Evolutionary conservation across 2,797 vertebrate species (phyloP), one percentile per base, ranked within the genome.

Genomic region (Tragelaphus eurycerus): DNA sequence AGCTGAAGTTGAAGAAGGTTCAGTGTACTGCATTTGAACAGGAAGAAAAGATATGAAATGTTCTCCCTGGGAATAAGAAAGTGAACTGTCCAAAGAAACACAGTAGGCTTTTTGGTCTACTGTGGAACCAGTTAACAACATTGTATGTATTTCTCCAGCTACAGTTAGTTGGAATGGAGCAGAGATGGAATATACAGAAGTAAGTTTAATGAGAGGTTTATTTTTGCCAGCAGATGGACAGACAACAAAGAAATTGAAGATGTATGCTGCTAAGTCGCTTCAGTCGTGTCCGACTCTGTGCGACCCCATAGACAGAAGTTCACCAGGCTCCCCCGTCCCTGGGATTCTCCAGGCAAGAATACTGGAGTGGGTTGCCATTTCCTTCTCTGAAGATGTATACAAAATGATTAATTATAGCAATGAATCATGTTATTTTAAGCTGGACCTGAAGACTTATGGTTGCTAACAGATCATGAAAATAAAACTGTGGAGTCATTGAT

Each of bases 381-480:
- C 34, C 34, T 34, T 34, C 34, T 34, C 34, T 94, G 43, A 81
- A 90, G 43, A 64, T 71, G 7, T 60, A 79, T 82, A 46, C 23
- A 92, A 79, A 96, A 91, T 89, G 50, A 67, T n/a, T 89, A 95
- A 92, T 50, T 59, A 89, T 2, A 93, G 60, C 25, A 62, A 91
- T 34, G 19, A 86, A 60, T 89, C 43, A 21, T 78, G 27, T 71
- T 48, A 81, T 85, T 74, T 87, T 93, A 90, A 94, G 7, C 6
- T 71, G 21, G 6, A 46, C 21, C 2, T 50, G 43, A 94, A 89
- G 52, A 95, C 59, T 88, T 89, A n/a, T 9, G 27, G 31, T 48
- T 67, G 50, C n/a, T 55, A 89, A 81, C 29, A 92, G 60, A 54
- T 76, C 34, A 76, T 54, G 31, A 90, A 95, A 96, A 95, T 88